These are phyloP conservation scores for Aurelia sp. DNA, from an alignment of 30 jellyfish, hydroid and myxozoan species.

Conservation along the genomic window DNA sequence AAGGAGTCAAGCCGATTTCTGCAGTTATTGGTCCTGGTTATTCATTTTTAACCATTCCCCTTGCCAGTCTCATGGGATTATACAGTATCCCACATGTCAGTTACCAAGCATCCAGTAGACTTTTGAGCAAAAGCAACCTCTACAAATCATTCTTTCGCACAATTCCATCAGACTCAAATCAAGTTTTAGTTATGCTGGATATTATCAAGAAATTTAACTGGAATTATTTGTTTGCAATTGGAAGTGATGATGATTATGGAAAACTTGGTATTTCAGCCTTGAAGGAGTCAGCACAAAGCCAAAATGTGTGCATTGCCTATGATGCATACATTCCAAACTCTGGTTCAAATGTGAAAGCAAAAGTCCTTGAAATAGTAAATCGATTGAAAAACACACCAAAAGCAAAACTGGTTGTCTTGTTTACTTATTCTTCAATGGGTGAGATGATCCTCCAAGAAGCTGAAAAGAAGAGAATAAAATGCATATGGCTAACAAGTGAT, in stretches of 20 bases:
- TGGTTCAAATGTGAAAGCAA: constrained; percentile 41
- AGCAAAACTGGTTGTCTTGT: constrained; percentile 81
- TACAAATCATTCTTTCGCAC: constrained; percentile 92
- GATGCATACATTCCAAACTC: constrained; percentile 85
- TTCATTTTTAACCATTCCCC: constrained; percentile 85
- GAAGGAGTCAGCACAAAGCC: constrained; percentile 72
- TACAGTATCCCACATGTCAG: constrained; percentile 88
- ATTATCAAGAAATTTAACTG: constrained; percentile 77
- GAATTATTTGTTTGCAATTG: constrained; percentile 88
- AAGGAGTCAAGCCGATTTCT: constrained; percentile 35
- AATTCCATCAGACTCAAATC: constrained; percentile 91
- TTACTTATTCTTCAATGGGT: constrained; percentile 79
- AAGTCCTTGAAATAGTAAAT: constrained; percentile 58
- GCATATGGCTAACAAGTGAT: constrained; percentile 94
- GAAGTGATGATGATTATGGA: constrained; percentile 97
- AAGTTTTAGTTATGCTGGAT: constrained; percentile 87
- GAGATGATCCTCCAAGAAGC: constrained; percentile 83
- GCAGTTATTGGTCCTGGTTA: constrained; percentile 89
- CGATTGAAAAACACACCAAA: constrained; percentile 46
- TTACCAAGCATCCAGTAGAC: constrained; percentile 89
- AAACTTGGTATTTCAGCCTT: constrained; percentile 82
- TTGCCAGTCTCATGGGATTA: constrained; percentile 87
- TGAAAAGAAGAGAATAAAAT: constrained; percentile 47
- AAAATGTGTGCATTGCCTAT: constrained; percentile 77
- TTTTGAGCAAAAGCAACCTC: constrained; percentile 74